Base-by-base conservation (phyloP, 2,888 invertebrate genomes). In the Folsomia candida region DNA sequence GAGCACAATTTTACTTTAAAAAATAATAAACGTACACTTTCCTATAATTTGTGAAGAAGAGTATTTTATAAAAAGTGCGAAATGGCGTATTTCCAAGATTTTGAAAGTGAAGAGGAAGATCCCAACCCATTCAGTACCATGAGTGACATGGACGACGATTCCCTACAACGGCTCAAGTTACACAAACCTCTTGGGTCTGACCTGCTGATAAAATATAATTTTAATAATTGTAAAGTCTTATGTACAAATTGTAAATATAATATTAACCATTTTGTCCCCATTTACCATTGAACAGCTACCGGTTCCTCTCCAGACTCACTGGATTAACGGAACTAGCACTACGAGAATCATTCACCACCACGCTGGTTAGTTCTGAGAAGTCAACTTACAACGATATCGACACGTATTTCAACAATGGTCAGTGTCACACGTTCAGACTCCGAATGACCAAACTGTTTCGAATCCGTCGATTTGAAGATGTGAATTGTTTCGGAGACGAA, bases 381-480 rank as follows among this genome's bases (percentile, higher is more conserved):
- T 2, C 28, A 2, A 29, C 20, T 4, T 62, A 62, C 29, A 20
- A 11, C 9, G 37, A 62, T 9, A 18, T 65, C 2, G 65, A 47
- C 2, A 47, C 24, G 11, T 65, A 65, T 24, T 37, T 65, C n/a
- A 65, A 51, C 51, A 65, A 65, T 24, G 51, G 65, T n/a, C 65
- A 65, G 51, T 47, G 47, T 65, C 65, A 65, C 27, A 22, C 2
- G 20, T 20, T 65, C 4, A 47, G 22, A 20, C 47, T 65, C 25
- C n/a, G 37, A 22, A 51, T 65, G 20, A 22, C 51, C 20, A 47
- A 65, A 22, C 37, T 65, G 9, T 51, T 47, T 51, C 20, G 51
- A 25, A 51, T 65, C 20, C 24, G 51, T 22, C 28, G 65, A 51
- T n/a, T 22, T 22, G 27, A 18, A 11, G 65, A 65, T 18, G 18